These are phyloP conservation scores for Cataglyphis cursor DNA, from an alignment of 2,888 invertebrate genomes.

Conservation along the genomic window DNA sequence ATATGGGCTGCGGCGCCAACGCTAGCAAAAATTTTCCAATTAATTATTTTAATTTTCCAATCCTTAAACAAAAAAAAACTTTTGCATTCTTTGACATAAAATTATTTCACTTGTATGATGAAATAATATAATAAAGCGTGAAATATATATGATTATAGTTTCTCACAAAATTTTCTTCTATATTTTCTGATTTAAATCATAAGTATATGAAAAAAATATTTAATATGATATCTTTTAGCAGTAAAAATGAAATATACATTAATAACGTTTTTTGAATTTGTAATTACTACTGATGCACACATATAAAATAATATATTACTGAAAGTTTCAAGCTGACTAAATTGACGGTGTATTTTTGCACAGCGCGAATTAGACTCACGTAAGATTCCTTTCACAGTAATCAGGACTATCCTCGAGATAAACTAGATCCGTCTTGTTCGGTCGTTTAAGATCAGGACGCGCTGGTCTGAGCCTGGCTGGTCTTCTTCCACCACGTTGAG, in stretches of 20 bases:
- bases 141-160: not conserved
- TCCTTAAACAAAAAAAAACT: not conserved
- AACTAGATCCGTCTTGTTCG: constrained; percentile 96
- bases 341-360: not conserved
- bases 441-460: constrained; percentile 93
- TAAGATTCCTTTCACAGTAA: constrained; percentile 95
- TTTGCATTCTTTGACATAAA: not conserved
- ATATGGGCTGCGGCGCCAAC: not conserved
- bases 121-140: not conserved
- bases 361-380: constrained; percentile 88
- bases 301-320: not conserved
- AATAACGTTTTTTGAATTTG: not conserved
- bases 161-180: not conserved
- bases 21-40: not conserved
- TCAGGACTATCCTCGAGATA: constrained; percentile 96
- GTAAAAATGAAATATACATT: not conserved
- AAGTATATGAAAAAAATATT: not conserved
- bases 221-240: not conserved
- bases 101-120: not conserved
- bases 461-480: constrained; percentile 91
- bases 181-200: not conserved
- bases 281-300: not conserved
- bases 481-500: constrained; percentile 89
- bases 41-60: no score
- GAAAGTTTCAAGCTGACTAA: not conserved